A percentile compares a stretch with the other conserved stretches of the same genome.
Conservation (phyloP, 2,113 vertebrate species). For the Hippocampus mohnikei region DNA sequence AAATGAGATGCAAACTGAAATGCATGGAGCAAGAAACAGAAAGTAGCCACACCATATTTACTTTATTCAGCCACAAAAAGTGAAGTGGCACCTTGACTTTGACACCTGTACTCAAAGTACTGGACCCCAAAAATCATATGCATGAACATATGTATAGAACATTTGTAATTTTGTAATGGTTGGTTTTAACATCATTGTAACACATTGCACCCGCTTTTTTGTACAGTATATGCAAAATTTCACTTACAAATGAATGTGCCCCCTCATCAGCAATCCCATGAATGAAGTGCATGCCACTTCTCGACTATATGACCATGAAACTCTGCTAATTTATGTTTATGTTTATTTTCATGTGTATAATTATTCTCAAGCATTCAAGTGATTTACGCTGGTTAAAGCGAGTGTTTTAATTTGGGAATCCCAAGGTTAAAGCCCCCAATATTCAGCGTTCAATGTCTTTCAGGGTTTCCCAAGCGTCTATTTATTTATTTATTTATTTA, state of each 20-base stretch:
- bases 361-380: not conserved
- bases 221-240: not conserved
- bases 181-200: not conserved
- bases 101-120: not conserved
- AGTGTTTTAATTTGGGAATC: not conserved
- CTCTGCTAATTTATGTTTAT: not conserved
- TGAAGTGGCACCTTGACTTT: not conserved
- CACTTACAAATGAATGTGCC: not conserved
- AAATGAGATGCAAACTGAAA: not conserved
- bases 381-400: not conserved
- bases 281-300: not conserved
- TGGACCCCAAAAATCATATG: not conserved
- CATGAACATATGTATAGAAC: too few relatives aligned
- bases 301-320: not conserved
- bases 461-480: not conserved
- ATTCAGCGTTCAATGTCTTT: not conserved
- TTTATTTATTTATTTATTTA: too few relatives aligned
- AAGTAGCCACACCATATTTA: not conserved
- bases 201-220: not conserved
- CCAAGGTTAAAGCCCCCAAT: not conserved
- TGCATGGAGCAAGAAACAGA: not conserved
- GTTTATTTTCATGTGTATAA: not conserved
- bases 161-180: not conserved
- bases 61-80: not conserved
- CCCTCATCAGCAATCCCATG: not conserved